Base-by-base conservation (phyloP, 2,888 invertebrate species). In the Micoletzkya japonica region DNA sequence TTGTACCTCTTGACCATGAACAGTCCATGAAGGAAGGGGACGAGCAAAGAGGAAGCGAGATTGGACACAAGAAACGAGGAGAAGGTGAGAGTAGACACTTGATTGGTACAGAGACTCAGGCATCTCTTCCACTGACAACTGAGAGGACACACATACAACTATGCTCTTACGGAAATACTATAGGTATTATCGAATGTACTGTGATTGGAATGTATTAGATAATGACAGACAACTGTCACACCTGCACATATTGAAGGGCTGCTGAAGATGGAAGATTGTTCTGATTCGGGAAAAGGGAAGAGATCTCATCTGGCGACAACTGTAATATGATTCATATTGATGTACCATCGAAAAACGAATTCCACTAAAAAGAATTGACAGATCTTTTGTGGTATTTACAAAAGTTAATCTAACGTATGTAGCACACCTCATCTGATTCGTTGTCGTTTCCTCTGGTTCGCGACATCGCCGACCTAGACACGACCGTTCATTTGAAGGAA, bases 221-320 rank as follows among this genome's bases (percentile, higher is more conserved):
- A 26, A 17, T 26, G 24, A 4, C 4, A 10, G 4, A 37, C 39
- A 37, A 28, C 2, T 28, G 2, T 34, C 17, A n/a, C 14, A 63
- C 63, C 50, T 63, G 63, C 24, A 63, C 50, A 50, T 50, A 63
- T 34, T 63, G 63, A 49, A 63, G 49, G 2, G 63, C 63, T 24
- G 63, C 50, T 30, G 49, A 50, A 6, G 10, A 24, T 49, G 63
- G 26, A 63, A 63, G n/a, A 63, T 50, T 24, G 44, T 60, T 17
- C 30, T 44, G 28, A 63, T 30, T 14, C 44, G 10, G 44, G 44
- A 44, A 44, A 20, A 20, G 6, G n/a, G 34, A n/a, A 32, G 50
- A n/a, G 20, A 54, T 7, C 26, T 20, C 24, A 7, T 54, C 54
- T 63, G 49, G 50, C n/a, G 32, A 32, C 20, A 6, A n/a, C 28